These are phyloP conservation scores for Chaetophractus vellerosus DNA, from an alignment of 2,797 vertebrate species.

Conservation along the genomic window DNA sequence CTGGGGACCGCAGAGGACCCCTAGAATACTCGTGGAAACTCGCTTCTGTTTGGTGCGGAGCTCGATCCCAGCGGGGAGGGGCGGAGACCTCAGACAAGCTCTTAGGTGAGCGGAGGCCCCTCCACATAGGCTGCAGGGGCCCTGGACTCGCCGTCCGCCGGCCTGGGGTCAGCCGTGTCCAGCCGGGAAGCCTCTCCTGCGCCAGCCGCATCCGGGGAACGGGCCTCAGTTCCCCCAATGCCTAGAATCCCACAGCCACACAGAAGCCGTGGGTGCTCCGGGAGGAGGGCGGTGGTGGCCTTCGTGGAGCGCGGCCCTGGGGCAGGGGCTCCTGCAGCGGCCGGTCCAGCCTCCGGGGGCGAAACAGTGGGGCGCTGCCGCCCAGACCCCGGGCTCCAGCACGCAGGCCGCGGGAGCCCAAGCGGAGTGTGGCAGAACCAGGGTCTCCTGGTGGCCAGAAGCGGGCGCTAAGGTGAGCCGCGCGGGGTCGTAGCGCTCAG, in stretches of 20 bases:
- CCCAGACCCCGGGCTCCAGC: no score
- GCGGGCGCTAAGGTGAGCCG: conserved; percentile 29
- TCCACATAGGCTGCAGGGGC: not conserved
- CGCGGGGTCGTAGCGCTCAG: not conserved
- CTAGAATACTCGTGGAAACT: not conserved
- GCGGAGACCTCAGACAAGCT: conserved; percentile 35
- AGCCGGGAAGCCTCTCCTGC: not conserved
- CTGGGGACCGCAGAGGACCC: not conserved
- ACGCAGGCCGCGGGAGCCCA: not conserved
- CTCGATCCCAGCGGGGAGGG: not conserved
- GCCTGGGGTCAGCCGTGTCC: not conserved
- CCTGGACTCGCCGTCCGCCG: not conserved
- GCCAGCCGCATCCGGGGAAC: conserved; percentile 44
- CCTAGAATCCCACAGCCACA: conserved; percentile 66
- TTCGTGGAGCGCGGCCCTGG: not conserved
- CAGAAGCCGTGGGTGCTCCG: conserved; percentile 12
- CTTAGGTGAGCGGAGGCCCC: not conserved
- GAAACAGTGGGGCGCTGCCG: no score
- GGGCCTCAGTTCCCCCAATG: not conserved
- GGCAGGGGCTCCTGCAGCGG: no score
- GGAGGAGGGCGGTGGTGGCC: not conserved
- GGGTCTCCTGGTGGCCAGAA: not conserved
- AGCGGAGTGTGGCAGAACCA: not conserved
- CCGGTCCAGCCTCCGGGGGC: no score
- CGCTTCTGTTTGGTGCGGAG: not conserved